These are phyloP conservation scores for Actinia equina DNA, from an alignment of 64 coral and sea anemone genomes.

Conservation along the genomic window DNA sequence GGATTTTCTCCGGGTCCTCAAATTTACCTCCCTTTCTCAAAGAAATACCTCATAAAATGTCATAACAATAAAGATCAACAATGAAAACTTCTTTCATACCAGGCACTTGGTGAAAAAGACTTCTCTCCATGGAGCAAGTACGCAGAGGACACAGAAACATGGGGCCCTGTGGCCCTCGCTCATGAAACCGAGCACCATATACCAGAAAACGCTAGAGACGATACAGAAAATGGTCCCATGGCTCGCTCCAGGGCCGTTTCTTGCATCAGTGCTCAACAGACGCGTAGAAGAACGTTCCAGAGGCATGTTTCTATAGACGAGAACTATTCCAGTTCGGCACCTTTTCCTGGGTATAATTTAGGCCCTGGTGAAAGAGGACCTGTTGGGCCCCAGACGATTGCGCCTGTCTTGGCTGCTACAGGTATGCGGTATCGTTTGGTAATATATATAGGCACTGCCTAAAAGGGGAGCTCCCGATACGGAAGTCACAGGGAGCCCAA, in stretches of 20 bases:
- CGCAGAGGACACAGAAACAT: slow-evolving; percentile 83
- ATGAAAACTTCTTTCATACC: neutral
- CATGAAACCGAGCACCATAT: slow-evolving; percentile 35
- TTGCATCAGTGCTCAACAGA: slow-evolving; percentile 15
- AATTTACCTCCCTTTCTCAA: no score
- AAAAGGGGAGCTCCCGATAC: no score
- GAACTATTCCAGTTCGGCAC: slow-evolving; percentile 70
- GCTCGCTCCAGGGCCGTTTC: slow-evolving; percentile 43
- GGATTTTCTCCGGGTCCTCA: no score
- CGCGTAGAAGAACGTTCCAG: slow-evolving; percentile 5
- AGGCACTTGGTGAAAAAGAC: slow-evolving; percentile 56
- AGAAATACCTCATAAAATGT: no score
- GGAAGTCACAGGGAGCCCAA: no score
- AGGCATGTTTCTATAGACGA: slow-evolving; percentile 39
- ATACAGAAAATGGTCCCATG: slow-evolving; percentile 12
- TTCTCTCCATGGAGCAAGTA: slow-evolving; percentile 95
- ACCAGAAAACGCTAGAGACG: slow-evolving; percentile 24
- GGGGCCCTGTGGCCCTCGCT: slow-evolving; percentile 74
- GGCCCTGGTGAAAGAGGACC: neutral
- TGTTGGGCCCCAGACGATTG: neutral
- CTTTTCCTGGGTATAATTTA: slow-evolving; percentile 14
- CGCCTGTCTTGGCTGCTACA: slow-evolving; percentile 18
- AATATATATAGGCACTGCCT: no score
- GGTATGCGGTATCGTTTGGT: neutral
- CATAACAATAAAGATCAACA: no score